Conservation (phyloP, 1,140 invertebrate species). For the Drosophila pallidifrons region DNA sequence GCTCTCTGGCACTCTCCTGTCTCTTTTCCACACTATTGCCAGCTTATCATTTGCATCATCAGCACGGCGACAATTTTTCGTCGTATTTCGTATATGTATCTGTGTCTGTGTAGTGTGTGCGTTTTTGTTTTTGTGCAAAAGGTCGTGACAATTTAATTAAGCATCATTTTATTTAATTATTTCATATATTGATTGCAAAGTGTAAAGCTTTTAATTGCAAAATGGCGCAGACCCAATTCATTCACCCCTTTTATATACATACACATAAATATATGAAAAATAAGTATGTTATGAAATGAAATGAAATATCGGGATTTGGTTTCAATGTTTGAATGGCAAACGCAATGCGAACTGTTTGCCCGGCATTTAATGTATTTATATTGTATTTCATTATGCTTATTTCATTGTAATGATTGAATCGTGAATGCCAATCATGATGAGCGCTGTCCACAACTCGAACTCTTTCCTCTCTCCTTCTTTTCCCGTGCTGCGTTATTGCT, state of each 20-base stretch:
- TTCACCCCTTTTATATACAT: not conserved
- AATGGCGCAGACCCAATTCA: slow-evolving; percentile 35
- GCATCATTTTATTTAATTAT: slow-evolving; percentile 79
- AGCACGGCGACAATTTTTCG: slow-evolving; percentile 36
- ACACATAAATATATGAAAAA: no score
- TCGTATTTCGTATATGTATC: slow-evolving; percentile 8
- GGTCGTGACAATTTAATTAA: slow-evolving; percentile 81
- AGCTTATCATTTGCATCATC: slow-evolving; percentile 69
- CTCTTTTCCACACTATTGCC: slow-evolving; percentile 10
- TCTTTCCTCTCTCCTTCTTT: not conserved
- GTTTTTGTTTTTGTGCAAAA: slow-evolving; percentile 52
- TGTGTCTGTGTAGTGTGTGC: slow-evolving; percentile 16
- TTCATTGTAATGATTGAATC: slow-evolving; percentile 78
- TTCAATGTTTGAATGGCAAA: slow-evolving; percentile 62
- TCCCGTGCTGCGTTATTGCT: slow-evolving; percentile 17
- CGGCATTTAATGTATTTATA: slow-evolving; percentile 81
- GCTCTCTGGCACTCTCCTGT: not conserved
- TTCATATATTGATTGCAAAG: slow-evolving; percentile 73
- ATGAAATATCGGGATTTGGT: slow-evolving; percentile 21
- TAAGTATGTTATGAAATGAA: slow-evolving; percentile 2
- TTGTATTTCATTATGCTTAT: slow-evolving; percentile 80
- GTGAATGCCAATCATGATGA: slow-evolving; percentile 64
- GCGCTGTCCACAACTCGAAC: not conserved
- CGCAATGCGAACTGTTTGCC: slow-evolving; percentile 45
- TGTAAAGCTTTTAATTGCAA: slow-evolving; percentile 79